Evolutionary conservation across 2,113 vertebrate genomes (phyloP), one percentile per base, ranked within the genome.

Genomic region (Elephantulus edwardii): DNA sequence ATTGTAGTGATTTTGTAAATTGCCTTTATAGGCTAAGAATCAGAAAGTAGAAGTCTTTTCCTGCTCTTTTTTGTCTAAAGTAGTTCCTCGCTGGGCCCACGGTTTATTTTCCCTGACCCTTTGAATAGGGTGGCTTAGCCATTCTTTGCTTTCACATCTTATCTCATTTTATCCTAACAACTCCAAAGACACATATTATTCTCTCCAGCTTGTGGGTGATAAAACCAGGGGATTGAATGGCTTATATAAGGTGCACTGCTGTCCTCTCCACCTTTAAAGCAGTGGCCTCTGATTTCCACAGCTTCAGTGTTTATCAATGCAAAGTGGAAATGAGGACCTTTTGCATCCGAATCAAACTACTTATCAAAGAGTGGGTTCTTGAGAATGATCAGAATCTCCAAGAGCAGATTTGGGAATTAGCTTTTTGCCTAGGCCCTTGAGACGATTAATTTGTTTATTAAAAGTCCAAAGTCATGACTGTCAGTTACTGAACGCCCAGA

Each of bases 1-100:
- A 92, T 91, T 93, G 66, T 86, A 88, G 90, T 86, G 60, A 83
- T 96, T 90, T 91, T 88, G 54, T 93, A 93, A 96, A 95, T 95
- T 93, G 92, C 54, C 80, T 91, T 86, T 91, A 86, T 83, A 93
- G 38, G 60, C 50, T 83, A 80, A 78, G 52, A 93, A 93, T 88
- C 52, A 88, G 54, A 90, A 95, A 91, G 91, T 80, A 91, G 58
- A 92, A 88, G 72, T 71, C n/a, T 90, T 93, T 92, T 91, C 90
- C 54, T 80, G 48, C 38, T 86, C 3, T 74, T 93, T 92, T 90
- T 60, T 48, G n/a, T 44, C 0, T 3, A 89, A 91, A 90, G 76
- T 93, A 66, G 30, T 89, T 93, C 70, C 92, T 94, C 91, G 60
- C 90, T 71, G n/a, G 58, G 86, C 82, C 35, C 77, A 82, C 90